Evolutionary conservation across 2,888 invertebrate species (phyloP).

Genomic region (Eugnorisma glareosa): DNA sequence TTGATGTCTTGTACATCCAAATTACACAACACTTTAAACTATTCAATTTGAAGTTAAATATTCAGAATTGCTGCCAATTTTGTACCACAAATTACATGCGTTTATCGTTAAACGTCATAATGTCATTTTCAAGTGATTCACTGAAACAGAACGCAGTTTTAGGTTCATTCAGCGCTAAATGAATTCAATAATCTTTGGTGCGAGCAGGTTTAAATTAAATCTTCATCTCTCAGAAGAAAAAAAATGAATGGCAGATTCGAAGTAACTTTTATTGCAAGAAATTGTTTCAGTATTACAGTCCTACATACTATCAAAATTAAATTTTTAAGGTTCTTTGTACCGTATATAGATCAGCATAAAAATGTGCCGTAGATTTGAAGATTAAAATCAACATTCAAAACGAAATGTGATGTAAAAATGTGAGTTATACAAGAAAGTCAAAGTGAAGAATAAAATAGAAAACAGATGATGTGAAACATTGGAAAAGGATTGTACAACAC

Average conservation of each 20-base stretch:
- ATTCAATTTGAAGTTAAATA: not conserved
- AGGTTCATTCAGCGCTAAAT: not conserved
- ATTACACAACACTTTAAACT: no score
- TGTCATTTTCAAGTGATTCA: not conserved
- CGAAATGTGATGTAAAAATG: not conserved
- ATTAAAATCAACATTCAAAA: not conserved
- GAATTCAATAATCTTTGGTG: not conserved
- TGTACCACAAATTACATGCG: not conserved
- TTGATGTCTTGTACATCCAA: no score
- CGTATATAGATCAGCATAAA: not conserved
- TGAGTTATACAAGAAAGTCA: not conserved
- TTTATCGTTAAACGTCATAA: not conserved
- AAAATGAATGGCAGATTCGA: not conserved
- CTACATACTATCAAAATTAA: not conserved
- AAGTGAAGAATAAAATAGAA: conserved; percentile 22
- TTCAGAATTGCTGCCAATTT: not conserved
- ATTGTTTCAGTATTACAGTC: not conserved
- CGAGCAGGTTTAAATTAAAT: not conserved
- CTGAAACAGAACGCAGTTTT: not conserved
- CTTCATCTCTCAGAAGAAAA: not conserved
- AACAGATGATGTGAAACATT: conserved; percentile 29
- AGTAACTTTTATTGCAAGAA: not conserved
- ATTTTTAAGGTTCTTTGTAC: not conserved
- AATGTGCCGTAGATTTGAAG: not conserved
- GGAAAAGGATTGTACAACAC: conserved; percentile 13